Evolutionary conservation across 2,113 vertebrate species (phyloP).

Genomic region (Otus sunia): DNA sequence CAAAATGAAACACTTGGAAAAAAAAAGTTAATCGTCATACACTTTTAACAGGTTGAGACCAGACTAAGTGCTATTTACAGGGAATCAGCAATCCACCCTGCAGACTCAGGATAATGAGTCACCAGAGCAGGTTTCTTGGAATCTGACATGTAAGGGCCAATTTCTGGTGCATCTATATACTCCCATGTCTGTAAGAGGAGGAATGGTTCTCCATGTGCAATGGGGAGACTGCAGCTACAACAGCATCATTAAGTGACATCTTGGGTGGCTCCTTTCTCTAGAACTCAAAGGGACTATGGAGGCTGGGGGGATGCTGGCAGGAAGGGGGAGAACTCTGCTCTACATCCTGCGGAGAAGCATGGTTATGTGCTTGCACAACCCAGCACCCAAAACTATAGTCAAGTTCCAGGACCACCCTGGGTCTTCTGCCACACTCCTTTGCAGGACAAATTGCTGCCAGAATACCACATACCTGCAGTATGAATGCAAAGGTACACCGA

Average conservation of each 20-base stretch:
- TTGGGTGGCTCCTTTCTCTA: background rate
- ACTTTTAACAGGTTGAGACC: background rate
- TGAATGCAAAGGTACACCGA: background rate
- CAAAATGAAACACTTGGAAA: background rate
- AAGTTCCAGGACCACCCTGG: background rate
- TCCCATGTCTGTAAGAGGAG: fast-evolving
- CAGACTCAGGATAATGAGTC: background rate
- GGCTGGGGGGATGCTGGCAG: background rate
- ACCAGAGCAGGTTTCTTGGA: background rate
- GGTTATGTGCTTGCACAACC: background rate
- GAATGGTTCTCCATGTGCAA: fast-evolving
- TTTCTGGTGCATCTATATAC: background rate
- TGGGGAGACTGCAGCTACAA: background rate
- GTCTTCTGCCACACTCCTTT: background rate
- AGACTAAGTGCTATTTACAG: background rate
- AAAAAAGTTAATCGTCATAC: background rate
- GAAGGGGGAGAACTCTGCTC: background rate
- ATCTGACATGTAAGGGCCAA: background rate
- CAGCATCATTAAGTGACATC: background rate
- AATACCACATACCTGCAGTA: background rate
- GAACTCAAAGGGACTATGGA: background rate
- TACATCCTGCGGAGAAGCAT: background rate
- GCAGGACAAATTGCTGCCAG: background rate
- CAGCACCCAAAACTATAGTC: background rate
- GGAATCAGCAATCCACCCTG: background rate